Evolutionary conservation across 2,113 vertebrate genomes (phyloP).

Genomic region (Typhlomys cinereus): DNA sequence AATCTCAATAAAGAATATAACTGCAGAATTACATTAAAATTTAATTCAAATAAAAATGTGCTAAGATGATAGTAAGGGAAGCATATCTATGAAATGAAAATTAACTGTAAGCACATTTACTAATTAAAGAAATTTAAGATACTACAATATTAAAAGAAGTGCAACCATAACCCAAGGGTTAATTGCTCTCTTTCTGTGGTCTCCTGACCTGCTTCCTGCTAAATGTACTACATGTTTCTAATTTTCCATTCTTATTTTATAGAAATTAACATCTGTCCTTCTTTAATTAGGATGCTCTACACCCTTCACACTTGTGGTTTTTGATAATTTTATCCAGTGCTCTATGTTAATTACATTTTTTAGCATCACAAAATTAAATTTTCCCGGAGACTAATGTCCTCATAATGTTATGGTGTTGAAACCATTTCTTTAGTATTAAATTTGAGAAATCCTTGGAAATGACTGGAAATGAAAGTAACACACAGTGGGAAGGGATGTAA

Average conservation of each 20-base stretch:
- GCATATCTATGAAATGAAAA: not conserved
- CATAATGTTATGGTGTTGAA: not conserved
- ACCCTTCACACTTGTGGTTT: slow-evolving; percentile 56
- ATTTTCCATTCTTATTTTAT: slow-evolving; percentile 59
- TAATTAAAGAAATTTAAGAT: slow-evolving; percentile 30
- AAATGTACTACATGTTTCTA: slow-evolving; percentile 20
- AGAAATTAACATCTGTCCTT: slow-evolving; percentile 63
- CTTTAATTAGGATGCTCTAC: slow-evolving; percentile 56
- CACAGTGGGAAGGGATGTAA: too few relatives aligned
- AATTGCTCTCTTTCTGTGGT: slow-evolving; percentile 9
- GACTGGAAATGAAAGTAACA: not conserved
- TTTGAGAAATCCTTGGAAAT: slow-evolving; percentile 17
- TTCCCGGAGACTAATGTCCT: slow-evolving; percentile 25
- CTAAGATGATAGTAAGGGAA: slow-evolving; percentile 1
- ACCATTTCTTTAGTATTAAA: slow-evolving; percentile 27
- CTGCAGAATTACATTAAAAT: not conserved
- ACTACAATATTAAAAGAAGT: not conserved
- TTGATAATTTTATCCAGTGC: slow-evolving; percentile 48
- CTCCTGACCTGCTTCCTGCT: not conserved
- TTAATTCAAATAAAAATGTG: slow-evolving; percentile 25
- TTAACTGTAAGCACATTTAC: not conserved
- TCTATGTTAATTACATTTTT: slow-evolving; percentile 45
- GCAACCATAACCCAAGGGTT: slow-evolving; percentile 11
- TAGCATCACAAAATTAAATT: slow-evolving; percentile 47
- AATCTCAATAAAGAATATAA: not conserved